Evolutionary conservation across 2,888 invertebrate species (phyloP), one percentile per base, ranked within the genome.

Genomic region (Strigamia crassipes): DNA sequence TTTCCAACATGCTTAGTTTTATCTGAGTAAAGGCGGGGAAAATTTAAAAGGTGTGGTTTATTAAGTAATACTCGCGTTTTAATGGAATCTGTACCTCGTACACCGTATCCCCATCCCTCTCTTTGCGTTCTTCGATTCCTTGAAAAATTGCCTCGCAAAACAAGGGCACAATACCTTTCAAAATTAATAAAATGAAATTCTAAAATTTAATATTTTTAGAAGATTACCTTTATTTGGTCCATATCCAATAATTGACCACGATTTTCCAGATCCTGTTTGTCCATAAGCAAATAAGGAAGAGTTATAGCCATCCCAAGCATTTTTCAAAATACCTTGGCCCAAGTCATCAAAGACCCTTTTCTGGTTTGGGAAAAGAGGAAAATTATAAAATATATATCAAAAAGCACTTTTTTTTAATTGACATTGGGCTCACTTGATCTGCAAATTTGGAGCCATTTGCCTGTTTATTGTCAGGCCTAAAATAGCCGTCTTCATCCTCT

Each of bases 261-360:
- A 90, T 86, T 91, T 91, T 1, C 91, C 91, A 10, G 89, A 89
- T 34, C 90, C 90, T 8, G 89, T 90, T 86, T 91, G 90, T 42
- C 91, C 91, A 83, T 91, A 91, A 4, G 90, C 90, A 85, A 91
- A 90, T 78, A 91, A 86, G 4, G 90, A 89, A 5, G 90, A 89
- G 85, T 91, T 91, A 86, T 89, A 90, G 1, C 90, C 90, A 81
- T 89, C 88, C 89, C 90, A 90, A 0, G 91, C 90, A 86, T 91
- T 91, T 31, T 88, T 87, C 82, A 91, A 85, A 13, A 91, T 88
- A 41, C 89, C 90, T 31, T 86, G 85, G 0, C 91, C 91, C 34
- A 91, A 86, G 84, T 90, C 90, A 78, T 89, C 85, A 85, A 89
- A 91, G 1, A 91, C 90, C 79, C 85, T 85, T 86, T 88, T 88